Evolutionary conservation across 2,888 invertebrate species (phyloP), one percentile per base, ranked within the genome.

Genomic region (Busseola fusca): DNA sequence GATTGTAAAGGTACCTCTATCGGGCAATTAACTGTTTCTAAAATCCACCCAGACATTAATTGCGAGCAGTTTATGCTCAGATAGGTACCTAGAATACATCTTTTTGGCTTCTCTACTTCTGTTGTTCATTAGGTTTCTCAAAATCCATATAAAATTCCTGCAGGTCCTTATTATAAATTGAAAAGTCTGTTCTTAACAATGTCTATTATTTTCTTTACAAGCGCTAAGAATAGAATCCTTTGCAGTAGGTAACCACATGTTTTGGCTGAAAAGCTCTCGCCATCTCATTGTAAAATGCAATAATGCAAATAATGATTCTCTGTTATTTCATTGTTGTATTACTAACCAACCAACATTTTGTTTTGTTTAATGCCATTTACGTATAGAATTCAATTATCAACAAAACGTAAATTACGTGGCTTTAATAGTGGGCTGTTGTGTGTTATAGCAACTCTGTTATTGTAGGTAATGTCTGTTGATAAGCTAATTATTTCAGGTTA

Each of bases 271-370:
- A 86, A 66, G 84, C 68, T 76, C 72, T 85, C 87, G 86, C 89
- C 88, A 88, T 86, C 80, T 79, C 82, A 90, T 89, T 90, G 89
- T 88, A 69, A 85, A 68, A 57, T 63, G 34, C 60, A 76, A 84
- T 88, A 89, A 82, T 78, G 34, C 75, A 82, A 84, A 86, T 34
- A 85, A 85, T 83, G 57, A 84, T 84, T 85, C 80, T 82, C 78
- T 82, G 85, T 84, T 86, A 84, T 60, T 84, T 76, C 79, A 85
- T 85, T 77, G 75, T 76, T 76, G 60, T 34, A 59, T 67, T 80
- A 42, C n/a, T 42, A 69, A 5, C 5, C 5, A 34, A 34, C n/a
- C n/a, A n/a, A n/a, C n/a, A n/a, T n/a, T n/a, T n/a, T n/a, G n/a
- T n/a, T n/a, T n/a, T n/a, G n/a, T n/a, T n/a, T n/a, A n/a, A n/a